phyloP scores from a whole-genome alignment of 1,140 invertebrate genomes.

The Aphaenogaster ashmeadi region DNA sequence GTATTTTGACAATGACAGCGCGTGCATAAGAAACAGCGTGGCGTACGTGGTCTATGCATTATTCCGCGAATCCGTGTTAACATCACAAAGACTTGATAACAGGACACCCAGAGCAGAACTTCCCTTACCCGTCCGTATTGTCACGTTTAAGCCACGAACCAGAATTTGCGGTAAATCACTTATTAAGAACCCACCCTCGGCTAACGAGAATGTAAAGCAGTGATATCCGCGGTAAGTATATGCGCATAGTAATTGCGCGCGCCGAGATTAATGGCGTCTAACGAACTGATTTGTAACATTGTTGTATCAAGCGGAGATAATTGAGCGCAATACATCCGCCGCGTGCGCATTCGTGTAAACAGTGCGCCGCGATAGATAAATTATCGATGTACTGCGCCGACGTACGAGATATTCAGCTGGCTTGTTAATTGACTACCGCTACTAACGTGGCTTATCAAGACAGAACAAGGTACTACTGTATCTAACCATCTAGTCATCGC shows the following conservation, averaged over 20 bases:
- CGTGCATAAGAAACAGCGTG: constrained; percentile 24
- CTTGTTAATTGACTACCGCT: constrained; percentile 57
- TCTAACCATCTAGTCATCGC: constrained; percentile 57
- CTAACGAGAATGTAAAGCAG: constrained; percentile 58
- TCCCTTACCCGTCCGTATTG: neutral
- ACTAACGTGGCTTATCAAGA: constrained; percentile 56
- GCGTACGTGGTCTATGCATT: neutral
- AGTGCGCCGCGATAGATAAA: constrained; percentile 57
- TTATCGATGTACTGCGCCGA: constrained; percentile 49
- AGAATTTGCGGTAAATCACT: constrained; percentile 33
- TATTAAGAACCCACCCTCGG: constrained; percentile 44
- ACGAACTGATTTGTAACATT: constrained; percentile 66
- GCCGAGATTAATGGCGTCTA: constrained; percentile 55
- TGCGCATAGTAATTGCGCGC: constrained; percentile 51
- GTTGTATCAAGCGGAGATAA: constrained; percentile 61
- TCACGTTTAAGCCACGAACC: neutral
- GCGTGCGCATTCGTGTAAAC: constrained; percentile 47
- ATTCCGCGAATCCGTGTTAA: constrained; percentile 34
- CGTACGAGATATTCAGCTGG: constrained; percentile 41
- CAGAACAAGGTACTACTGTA: constrained; percentile 45
- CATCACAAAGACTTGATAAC: constrained; percentile 42
- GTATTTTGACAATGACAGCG: constrained; percentile 24
- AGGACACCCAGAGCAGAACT: neutral
- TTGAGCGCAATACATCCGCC: constrained; percentile 53
- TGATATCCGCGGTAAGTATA: constrained; percentile 54